Conservation (phyloP, 1,140 invertebrate species). For the Scaptomyza pallida region DNA sequence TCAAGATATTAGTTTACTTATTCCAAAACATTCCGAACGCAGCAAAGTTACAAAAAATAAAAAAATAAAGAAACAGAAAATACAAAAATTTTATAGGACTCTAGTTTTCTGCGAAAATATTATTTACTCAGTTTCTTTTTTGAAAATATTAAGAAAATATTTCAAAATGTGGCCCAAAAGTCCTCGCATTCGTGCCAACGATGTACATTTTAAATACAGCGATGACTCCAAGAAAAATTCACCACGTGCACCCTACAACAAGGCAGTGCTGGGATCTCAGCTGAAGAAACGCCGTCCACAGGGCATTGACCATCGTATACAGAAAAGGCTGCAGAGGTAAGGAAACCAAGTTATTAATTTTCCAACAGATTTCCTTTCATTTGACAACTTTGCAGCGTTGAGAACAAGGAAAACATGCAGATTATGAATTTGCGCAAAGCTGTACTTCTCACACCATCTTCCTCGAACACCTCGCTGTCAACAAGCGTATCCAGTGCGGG, state of each 20-base stretch:
- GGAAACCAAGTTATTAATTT: too few species aligned
- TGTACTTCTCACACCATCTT: slow-evolving; percentile 56
- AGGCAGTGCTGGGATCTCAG: slow-evolving; percentile 22
- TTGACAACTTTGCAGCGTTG: slow-evolving; percentile 12
- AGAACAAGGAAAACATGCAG: slow-evolving; percentile 25
- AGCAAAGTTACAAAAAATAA: slow-evolving; percentile 14
- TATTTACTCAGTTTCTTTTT: slow-evolving; percentile 1
- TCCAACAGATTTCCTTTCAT: too few species aligned
- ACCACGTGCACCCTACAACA: slow-evolving; percentile 51
- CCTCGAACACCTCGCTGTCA: slow-evolving; percentile 56
- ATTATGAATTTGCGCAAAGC: slow-evolving; percentile 26
- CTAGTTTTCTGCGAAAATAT: background rate
- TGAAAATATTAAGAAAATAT: background rate
- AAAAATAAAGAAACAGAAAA: background rate
- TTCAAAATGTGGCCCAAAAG: slow-evolving; percentile 49
- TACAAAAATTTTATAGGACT: background rate
- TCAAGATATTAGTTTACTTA: background rate
- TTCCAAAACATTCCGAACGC: slow-evolving; percentile 25
- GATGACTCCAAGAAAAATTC: slow-evolving; percentile 20
- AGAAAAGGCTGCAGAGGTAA: slow-evolving; percentile 44
- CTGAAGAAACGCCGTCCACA: slow-evolving; percentile 31
- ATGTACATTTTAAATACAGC: background rate
- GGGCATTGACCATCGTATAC: slow-evolving; percentile 6
- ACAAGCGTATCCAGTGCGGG: slow-evolving; percentile 27
- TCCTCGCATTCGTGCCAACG: slow-evolving; percentile 53